These are phyloP conservation scores for Exaiptasia diaphana DNA, from an alignment of 64 coral and sea anemone species.

Conservation along the genomic window DNA sequence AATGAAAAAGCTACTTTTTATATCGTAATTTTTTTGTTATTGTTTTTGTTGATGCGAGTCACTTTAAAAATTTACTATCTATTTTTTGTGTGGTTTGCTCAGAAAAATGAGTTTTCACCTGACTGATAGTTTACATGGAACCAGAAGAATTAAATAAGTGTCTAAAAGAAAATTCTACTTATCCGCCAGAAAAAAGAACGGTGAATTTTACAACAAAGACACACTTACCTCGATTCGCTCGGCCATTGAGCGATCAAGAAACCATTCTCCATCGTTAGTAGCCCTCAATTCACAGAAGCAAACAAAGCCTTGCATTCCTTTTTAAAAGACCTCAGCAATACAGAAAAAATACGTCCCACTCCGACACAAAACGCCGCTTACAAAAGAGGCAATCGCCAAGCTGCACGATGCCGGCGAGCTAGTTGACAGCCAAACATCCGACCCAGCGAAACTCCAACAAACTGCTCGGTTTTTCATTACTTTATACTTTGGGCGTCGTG, in stretches of 20 bases:
- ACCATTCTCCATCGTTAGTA: no score
- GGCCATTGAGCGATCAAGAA: slow-evolving; percentile 16
- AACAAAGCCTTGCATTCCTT: not conserved
- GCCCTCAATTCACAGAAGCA: slow-evolving; percentile 10
- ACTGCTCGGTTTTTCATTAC: slow-evolving; percentile 2
- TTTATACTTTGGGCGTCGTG: slow-evolving; percentile 1
- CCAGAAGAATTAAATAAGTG: no score
- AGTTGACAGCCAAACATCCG: not conserved
- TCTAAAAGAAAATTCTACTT: no score
- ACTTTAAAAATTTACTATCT: no score
- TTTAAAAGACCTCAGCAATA: not conserved
- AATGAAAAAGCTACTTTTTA: no score
- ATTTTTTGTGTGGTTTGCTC: no score
- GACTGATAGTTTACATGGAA: no score
- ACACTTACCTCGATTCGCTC: not conserved
- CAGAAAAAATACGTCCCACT: not conserved
- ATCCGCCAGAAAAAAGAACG: no score
- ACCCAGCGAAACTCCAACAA: not conserved
- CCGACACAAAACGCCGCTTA: not conserved
- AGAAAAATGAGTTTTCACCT: no score
- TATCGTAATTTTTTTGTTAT: no score
- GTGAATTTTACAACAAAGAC: slow-evolving; percentile 43
- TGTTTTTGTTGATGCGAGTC: no score
- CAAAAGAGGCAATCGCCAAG: not conserved
- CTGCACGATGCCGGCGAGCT: not conserved